These are phyloP conservation scores for Malaclemys terrapin DNA, from an alignment of 2,113 vertebrate species.

Conservation along the genomic window DNA sequence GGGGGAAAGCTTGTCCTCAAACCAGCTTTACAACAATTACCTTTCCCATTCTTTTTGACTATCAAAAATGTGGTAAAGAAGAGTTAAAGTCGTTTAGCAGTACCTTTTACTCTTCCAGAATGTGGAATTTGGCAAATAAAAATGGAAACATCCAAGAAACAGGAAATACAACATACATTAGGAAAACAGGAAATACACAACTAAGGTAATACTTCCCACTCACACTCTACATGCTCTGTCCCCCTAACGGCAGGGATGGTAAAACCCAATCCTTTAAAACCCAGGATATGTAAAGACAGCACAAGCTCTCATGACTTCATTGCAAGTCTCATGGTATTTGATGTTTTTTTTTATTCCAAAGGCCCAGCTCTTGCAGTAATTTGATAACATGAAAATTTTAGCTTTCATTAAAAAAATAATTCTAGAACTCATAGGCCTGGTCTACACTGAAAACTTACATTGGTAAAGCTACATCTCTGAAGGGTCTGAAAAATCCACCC, in stretches of 20 bases:
- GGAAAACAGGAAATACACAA: neutral
- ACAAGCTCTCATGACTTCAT: neutral
- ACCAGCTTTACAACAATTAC: neutral
- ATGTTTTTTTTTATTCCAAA: neutral
- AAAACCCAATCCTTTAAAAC: neutral
- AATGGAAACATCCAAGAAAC: neutral
- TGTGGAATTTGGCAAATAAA: neutral
- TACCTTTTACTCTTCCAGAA: neutral
- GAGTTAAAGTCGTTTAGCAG: neutral
- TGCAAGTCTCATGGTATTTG: neutral
- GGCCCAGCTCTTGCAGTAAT: neutral
- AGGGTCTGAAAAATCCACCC: too few relatives aligned
- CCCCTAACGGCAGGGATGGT: neutral
- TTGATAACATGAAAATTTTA: neutral
- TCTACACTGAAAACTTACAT: too few relatives aligned
- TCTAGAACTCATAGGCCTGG: neutral
- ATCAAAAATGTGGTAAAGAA: neutral
- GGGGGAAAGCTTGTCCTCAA: neutral
- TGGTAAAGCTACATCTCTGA: too few relatives aligned
- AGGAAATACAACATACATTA: neutral
- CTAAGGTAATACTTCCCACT: neutral
- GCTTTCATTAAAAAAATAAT: neutral
- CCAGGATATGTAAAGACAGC: neutral
- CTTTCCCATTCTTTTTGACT: neutral
- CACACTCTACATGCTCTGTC: neutral